These are phyloP conservation scores for Poeciliopsis infans DNA, from an alignment of 2,797 vertebrate species.

Conservation along the genomic window DNA sequence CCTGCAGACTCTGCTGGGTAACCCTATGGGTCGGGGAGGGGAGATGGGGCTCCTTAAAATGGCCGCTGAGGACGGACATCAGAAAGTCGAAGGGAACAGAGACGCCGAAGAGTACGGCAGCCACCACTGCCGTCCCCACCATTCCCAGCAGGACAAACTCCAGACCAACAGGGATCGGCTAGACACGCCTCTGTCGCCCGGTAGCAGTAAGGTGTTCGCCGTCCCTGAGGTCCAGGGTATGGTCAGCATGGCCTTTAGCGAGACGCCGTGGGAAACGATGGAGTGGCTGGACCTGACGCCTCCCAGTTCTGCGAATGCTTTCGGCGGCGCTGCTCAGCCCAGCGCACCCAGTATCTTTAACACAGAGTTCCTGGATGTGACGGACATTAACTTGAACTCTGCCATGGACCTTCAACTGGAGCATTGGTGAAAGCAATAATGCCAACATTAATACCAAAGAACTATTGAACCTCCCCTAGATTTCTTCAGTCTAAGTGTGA, in stretches of 20 bases:
- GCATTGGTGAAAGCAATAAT: conserved; percentile 87
- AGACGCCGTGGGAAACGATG: conserved; percentile 97
- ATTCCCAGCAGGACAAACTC: conserved; percentile 83
- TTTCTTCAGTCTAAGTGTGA: conserved; percentile 31
- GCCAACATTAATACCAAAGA: conserved; percentile 31
- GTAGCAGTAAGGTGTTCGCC: conserved; percentile 85
- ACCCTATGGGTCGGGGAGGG: conserved; percentile 82
- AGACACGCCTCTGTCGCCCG: conserved; percentile 88
- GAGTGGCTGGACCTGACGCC: conserved; percentile 98
- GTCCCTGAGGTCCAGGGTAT: conserved; percentile 77
- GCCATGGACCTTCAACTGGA: conserved; percentile 97
- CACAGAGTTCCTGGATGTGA: conserved; percentile 95
- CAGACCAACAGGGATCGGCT: conserved; percentile 87
- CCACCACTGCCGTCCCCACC: conserved; percentile 74
- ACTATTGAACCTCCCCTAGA: conserved; percentile 12
- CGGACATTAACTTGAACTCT: conserved; percentile 94
- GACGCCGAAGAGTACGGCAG: conserved; percentile 82
- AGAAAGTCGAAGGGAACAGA: conserved; percentile 79
- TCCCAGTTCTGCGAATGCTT: conserved; percentile 87
- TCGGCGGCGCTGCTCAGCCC: conserved; percentile 83
- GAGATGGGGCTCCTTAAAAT: conserved; percentile 87
- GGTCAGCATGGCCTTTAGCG: conserved; percentile 91
- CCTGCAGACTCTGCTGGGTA: conserved; percentile 88
- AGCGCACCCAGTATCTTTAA: conserved; percentile 93
- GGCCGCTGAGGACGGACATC: conserved; percentile 82